Conservation (phyloP, 2,797 vertebrate genomes). For the Urocyon cinereoargenteus region DNA sequence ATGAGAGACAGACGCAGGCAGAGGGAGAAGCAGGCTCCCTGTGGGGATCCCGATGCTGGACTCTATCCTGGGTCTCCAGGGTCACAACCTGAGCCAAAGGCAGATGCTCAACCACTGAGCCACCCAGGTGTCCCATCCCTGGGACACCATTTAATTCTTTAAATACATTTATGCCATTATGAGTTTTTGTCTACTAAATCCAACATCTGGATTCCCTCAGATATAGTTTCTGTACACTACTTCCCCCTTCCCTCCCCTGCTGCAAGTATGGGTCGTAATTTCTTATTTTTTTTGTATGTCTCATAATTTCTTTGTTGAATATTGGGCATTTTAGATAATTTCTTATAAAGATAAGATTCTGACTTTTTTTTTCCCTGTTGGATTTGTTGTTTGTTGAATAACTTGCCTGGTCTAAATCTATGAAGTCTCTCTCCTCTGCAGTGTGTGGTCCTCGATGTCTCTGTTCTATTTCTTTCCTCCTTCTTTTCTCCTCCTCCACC, state of each 20-base stretch:
- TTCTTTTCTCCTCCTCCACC: not conserved
- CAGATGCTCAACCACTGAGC: too few relatives aligned
- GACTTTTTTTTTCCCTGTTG: not conserved
- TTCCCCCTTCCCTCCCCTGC: not conserved
- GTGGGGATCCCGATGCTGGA: too few relatives aligned
- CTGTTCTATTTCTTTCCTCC: not conserved
- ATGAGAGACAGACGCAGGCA: too few relatives aligned
- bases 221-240: not conserved
- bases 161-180: not conserved
- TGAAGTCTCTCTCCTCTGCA: not conserved
- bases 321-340: not conserved
- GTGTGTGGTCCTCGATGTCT: not conserved
- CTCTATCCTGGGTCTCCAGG: too few relatives aligned
- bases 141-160: not conserved
- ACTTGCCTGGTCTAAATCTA: not conserved
- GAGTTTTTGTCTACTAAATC: conserved; percentile 17
- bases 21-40: too few relatives aligned
- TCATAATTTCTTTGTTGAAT: conserved; percentile 3
- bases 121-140: too few relatives aligned
- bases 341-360: not conserved
- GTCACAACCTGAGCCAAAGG: too few relatives aligned
- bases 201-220: not conserved
- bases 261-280: not conserved
- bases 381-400: conserved; percentile 41
- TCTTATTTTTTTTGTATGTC: not conserved